phyloP scores from a whole-genome alignment of 2,797 vertebrate species.

The Hybognathus amarus region DNA sequence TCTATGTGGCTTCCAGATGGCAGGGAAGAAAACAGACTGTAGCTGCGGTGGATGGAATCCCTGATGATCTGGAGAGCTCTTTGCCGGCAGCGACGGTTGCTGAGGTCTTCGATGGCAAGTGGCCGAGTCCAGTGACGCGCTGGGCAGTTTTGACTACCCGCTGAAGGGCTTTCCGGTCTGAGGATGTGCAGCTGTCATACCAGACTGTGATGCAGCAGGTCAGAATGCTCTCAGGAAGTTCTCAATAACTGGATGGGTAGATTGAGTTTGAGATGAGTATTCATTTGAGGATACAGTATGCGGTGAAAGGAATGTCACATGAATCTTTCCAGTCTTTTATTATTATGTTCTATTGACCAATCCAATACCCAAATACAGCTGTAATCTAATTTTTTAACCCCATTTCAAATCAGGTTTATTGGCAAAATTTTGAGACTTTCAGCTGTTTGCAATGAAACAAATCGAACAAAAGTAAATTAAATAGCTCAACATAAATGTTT shows the following conservation, averaged over 20 bases:
- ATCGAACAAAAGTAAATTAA: no score
- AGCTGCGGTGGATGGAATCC: slow-evolving; percentile 33
- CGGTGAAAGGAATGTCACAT: background rate
- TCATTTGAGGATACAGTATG: background rate
- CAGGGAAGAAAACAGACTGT: slow-evolving; percentile 42
- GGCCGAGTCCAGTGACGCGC: slow-evolving; percentile 22
- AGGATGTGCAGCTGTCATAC: slow-evolving; percentile 44
- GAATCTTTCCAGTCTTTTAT: background rate
- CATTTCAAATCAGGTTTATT: no score
- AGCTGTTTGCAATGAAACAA: no score
- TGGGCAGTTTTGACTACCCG: slow-evolving; percentile 29
- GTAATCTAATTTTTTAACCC: no score
- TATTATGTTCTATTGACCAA: background rate
- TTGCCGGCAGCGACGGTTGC: background rate
- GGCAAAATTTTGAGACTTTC: no score
- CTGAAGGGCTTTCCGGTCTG: slow-evolving; percentile 40
- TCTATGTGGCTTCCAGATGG: slow-evolving; percentile 46
- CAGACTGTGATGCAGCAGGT: slow-evolving; percentile 47
- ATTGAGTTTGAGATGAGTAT: background rate
- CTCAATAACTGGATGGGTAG: slow-evolving; percentile 38
- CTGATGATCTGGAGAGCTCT: slow-evolving; percentile 40
- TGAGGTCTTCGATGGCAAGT: slow-evolving; percentile 24
- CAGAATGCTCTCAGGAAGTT: slow-evolving; percentile 22
- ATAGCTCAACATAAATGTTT: no score
- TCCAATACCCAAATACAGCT: no score